Base-by-base conservation (phyloP, 2,113 vertebrate species). In the Rattus rattus region DNA sequence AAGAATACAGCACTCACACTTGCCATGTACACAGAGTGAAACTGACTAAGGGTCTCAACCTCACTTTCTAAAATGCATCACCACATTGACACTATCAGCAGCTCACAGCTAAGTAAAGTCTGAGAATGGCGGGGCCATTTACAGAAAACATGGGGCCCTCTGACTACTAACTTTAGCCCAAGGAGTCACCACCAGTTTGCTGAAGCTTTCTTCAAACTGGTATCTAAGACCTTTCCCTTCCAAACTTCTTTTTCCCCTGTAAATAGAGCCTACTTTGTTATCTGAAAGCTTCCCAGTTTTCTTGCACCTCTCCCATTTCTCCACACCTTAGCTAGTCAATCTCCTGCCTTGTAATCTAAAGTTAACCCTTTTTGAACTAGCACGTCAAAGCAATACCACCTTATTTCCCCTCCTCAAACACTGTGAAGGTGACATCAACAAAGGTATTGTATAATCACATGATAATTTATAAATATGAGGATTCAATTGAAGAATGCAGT, bases 201-300 rank as follows among this genome's bases (percentile, higher is more conserved):
- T 49, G n/a, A 84, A 73, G 93, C 17, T 90, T 83, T 39, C 30
- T 83, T 49, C 36, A 19, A 89, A 63, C 14, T 16, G 2, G 7
- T 10, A 0, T 73, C 20, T 11, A 52, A 36, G 22, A 90, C 20
- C 16, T 81, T 77, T 33, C 10, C 70, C 43, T 22, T 14, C 75
- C 72, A 61, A 47, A 16, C 17, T 36, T 56, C 22, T 61, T 94
- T 49, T 54, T 61, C 24, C 39, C 69, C 36, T 30, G 12, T 0
- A 4, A 79, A 43, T 59, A 65, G 75, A 4, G n/a, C 36, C 14
- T 73, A 5, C 0, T 12, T 24, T n/a, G 1, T 24, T 17, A 0
- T 30, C 67, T 87, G 17, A 20, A 28, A 28, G 19, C 26, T 80
- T 5, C 16, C 19, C 12, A 65, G n/a, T 36, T 30, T 10, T n/a